Evolutionary conservation across 2,888 invertebrate genomes (phyloP).

Genomic region (Synanthedon tipuliformis): DNA sequence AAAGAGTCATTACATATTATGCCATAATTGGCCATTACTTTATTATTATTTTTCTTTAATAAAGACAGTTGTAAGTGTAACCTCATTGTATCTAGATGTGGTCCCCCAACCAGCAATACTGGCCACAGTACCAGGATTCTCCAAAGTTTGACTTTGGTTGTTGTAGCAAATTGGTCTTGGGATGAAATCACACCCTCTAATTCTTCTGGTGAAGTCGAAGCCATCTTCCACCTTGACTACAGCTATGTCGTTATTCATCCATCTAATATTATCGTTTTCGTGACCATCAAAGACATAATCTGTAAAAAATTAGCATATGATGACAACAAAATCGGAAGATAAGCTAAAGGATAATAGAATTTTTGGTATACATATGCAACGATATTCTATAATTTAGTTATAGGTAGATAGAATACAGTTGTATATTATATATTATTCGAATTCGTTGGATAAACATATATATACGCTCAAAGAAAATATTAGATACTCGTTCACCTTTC

Average conservation of each 20-base stretch:
- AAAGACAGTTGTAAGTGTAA: constrained; percentile 15
- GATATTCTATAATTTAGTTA: no score
- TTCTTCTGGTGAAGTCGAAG: constrained; percentile 43
- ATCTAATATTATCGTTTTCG: constrained; percentile 52
- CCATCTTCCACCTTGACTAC: constrained; percentile 51
- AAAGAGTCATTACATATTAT: no score
- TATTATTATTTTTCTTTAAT: not conserved
- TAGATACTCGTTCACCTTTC: no score
- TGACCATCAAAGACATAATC: constrained; percentile 56
- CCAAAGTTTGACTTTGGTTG: constrained; percentile 45
- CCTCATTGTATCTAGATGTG: constrained; percentile 42
- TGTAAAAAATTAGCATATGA: constrained; percentile 11
- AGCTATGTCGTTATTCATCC: constrained; percentile 61
- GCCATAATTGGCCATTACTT: not conserved
- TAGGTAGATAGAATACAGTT: no score
- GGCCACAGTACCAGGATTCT: constrained; percentile 39
- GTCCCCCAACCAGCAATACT: constrained; percentile 54
- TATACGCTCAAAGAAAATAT: no score
- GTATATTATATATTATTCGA: no score
- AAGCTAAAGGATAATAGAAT: no score
- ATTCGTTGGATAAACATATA: no score
- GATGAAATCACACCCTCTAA: constrained; percentile 47
- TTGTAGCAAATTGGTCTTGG: constrained; percentile 51
- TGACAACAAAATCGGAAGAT: no score
- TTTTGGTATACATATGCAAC: no score